Evolutionary conservation across 2,797 vertebrate genomes (phyloP).

Genomic region (Orientallactaga sibirica): DNA sequence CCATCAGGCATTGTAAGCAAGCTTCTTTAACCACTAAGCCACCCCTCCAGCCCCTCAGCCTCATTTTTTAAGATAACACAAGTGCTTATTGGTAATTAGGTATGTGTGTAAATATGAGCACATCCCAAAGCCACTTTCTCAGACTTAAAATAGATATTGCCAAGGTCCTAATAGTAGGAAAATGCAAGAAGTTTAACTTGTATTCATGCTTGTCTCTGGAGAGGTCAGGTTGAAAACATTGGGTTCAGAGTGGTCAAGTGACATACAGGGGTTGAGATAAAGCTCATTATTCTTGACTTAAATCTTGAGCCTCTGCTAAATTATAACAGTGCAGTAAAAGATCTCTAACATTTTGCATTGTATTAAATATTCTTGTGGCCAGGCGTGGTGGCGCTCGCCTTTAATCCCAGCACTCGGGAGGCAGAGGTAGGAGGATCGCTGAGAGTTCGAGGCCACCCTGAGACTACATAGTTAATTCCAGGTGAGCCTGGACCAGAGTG

Average conservation of each 20-base stretch:
- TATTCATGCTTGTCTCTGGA: background rate
- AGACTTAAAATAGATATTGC: background rate
- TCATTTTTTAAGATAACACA: background rate
- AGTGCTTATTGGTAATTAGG: constrained; percentile 6
- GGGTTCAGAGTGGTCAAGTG: background rate
- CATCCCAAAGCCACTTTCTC: background rate
- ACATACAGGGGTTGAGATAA: background rate
- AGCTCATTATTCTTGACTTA: background rate
- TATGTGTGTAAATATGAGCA: background rate
- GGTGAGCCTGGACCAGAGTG: too few species aligned
- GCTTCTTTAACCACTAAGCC: too few species aligned
- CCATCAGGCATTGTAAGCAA: too few species aligned
- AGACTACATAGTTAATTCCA: too few species aligned
- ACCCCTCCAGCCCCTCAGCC: too few species aligned
- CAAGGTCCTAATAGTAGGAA: background rate
- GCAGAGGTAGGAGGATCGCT: too few species aligned
- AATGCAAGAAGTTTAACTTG: constrained; percentile 12
- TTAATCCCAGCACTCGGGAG: too few species aligned
- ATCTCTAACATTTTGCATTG: background rate
- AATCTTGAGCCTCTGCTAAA: background rate
- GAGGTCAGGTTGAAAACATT: constrained; percentile 20
- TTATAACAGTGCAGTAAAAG: background rate
- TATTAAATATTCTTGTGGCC: background rate
- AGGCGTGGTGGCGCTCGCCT: too few species aligned
- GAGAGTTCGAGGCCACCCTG: too few species aligned